phyloP scores from a whole-genome alignment of 92 coral and sea anemone species.

The Plumapathes pennacea region DNA sequence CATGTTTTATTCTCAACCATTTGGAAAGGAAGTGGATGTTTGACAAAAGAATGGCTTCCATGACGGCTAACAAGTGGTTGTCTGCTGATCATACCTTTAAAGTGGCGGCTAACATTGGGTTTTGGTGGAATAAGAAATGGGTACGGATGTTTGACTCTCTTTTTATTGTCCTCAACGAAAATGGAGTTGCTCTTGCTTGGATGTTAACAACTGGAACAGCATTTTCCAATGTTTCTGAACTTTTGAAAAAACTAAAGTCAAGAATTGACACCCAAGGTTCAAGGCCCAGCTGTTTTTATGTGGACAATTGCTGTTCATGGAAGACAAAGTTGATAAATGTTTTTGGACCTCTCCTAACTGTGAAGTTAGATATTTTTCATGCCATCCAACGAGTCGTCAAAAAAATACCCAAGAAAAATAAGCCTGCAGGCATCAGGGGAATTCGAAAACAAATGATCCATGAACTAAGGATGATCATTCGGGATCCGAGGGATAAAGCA shows the following conservation, averaged over 20 bases:
- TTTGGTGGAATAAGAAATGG: conserved; percentile 30
- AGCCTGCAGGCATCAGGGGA: not conserved
- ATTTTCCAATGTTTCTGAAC: conserved; percentile 24
- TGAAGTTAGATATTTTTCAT: conserved; percentile 41
- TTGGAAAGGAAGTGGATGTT: too few species aligned
- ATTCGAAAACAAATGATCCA: not conserved
- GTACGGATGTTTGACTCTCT: conserved; percentile 27
- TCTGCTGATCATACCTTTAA: conserved; percentile 46
- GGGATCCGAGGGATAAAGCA: conserved; percentile 18
- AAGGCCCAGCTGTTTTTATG: not conserved
- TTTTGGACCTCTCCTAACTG: conserved; percentile 1
- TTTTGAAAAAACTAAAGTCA: conserved; percentile 5
- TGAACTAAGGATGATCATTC: conserved; percentile 4
- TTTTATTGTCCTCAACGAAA: conserved; percentile 50
- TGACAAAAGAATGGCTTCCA: too few species aligned
- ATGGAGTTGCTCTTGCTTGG: conserved; percentile 51
- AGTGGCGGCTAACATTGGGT: conserved; percentile 35
- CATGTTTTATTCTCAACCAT: too few species aligned
- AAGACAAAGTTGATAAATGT: conserved; percentile 14
- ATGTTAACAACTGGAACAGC: conserved; percentile 26
- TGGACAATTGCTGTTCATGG: conserved; percentile 36
- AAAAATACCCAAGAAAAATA: conserved; percentile 12
- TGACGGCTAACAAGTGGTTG: too few species aligned
- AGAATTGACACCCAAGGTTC: conserved; percentile 18
- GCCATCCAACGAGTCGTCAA: conserved; percentile 25